phyloP scores from a whole-genome alignment of 2,888 invertebrate genomes.

The Callyntrura guangdongensis region DNA sequence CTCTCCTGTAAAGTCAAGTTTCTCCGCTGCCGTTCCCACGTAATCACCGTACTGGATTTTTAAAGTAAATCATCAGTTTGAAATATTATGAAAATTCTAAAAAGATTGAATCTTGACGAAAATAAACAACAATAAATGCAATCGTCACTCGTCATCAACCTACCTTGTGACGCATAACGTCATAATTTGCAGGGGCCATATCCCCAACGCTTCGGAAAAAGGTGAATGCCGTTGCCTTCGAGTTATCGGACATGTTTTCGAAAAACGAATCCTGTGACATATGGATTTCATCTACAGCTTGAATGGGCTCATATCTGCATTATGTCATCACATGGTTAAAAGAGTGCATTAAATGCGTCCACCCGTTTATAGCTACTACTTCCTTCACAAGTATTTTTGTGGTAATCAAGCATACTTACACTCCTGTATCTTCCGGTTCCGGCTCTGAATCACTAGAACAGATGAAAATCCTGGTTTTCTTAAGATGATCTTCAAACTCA shows the following conservation, averaged over 20 bases:
- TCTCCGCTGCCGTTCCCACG: constrained; percentile 69
- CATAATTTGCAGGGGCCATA: constrained; percentile 74
- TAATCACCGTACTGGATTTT: constrained; percentile 69
- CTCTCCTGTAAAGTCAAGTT: constrained; percentile 54
- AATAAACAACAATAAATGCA: no score
- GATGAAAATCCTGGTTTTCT: constrained; percentile 46
- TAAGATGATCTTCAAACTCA: constrained; percentile 45
- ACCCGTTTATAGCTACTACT: neutral
- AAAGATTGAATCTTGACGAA: neutral
- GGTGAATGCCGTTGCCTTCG: constrained; percentile 56
- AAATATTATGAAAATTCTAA: neutral
- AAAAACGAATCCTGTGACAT: constrained; percentile 77
- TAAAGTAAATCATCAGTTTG: neutral
- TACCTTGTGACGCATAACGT: constrained; percentile 76
- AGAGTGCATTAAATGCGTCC: no score
- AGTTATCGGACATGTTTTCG: constrained; percentile 77
- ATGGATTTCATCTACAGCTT: constrained; percentile 70
- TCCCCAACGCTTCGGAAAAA: constrained; percentile 69
- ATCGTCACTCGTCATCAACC: no score
- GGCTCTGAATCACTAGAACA: constrained; percentile 73
- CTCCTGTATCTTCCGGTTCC: constrained; percentile 70
- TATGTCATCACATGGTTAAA: no score
- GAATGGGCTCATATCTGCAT: constrained; percentile 54
- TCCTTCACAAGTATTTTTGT: neutral
- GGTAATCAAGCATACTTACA: neutral